phyloP scores from a whole-genome alignment of 2,888 invertebrate genomes.

The Stegophylla sp. region DNA sequence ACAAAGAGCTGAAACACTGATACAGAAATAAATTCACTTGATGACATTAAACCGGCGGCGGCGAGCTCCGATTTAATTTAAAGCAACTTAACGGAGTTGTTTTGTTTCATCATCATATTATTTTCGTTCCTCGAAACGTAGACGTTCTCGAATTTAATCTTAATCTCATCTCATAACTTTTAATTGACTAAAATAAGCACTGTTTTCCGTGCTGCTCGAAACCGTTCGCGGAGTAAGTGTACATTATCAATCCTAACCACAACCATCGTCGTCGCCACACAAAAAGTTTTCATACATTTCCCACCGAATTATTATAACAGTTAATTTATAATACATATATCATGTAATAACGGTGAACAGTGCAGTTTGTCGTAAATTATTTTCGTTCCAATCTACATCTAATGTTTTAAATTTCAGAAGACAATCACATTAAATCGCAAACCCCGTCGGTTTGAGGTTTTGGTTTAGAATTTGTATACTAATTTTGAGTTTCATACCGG shows the following conservation, averaged over 20 bases:
- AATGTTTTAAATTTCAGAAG: no score
- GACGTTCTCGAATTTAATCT: conserved; percentile 29
- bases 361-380: no score
- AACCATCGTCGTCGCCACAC: not conserved
- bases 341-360: no score
- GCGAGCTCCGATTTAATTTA: conserved; percentile 12
- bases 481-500: no score
- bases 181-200: conserved; percentile 44
- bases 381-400: no score
- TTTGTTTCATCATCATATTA: conserved; percentile 22
- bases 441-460: no score
- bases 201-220: not conserved
- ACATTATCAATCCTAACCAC: conserved; percentile 24
- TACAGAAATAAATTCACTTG: conserved; percentile 10
- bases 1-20: conserved; percentile 11
- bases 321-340: no score
- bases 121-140: conserved; percentile 10
- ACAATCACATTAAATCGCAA: no score
- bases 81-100: conserved; percentile 42
- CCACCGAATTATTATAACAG: not conserved
- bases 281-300: conserved; percentile 30
- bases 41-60: conserved; percentile 7
- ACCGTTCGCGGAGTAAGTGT: conserved; percentile 27
- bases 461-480: no score
- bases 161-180: conserved; percentile 45